A percentile compares a stretch with the other conserved stretches of the same genome.
Conservation (phyloP, 1,140 invertebrate genomes). For the Ceratosolen solmsi region DNA sequence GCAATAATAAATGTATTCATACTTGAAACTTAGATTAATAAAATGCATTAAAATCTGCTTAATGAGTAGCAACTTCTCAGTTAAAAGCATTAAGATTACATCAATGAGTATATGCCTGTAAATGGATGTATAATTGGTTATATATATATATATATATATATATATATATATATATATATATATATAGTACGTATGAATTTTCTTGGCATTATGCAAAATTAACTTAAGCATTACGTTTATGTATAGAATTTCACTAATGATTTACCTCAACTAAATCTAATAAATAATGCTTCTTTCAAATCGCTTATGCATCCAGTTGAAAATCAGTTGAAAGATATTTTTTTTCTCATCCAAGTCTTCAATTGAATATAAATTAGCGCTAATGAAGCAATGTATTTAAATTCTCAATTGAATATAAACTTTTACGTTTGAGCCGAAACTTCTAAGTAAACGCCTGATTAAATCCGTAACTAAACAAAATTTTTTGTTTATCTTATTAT, state of each 20-base stretch:
- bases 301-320: neutral
- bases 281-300: neutral
- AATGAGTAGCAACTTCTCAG: too few relatives aligned
- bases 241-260: neutral
- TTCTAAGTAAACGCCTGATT: neutral
- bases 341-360: neutral
- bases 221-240: neutral
- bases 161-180: neutral
- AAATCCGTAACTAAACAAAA: neutral
- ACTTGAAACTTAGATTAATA: too few relatives aligned
- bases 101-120: neutral
- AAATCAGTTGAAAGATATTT: neutral
- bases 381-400: neutral
- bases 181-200: neutral
- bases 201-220: neutral
- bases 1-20: too few relatives aligned
- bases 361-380: neutral
- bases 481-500: too few relatives aligned
- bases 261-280: neutral
- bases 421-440: neutral
- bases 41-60: too few relatives aligned
- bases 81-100: too few relatives aligned
- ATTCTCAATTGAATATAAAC: neutral
- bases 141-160: constrained; percentile 19
- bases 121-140: neutral